Percentiles rank a stretch among this genome's conserved stretches.
phyloP scores from a whole-genome alignment of 1,140 invertebrate genomes.

The Drosophila truncata region DNA sequence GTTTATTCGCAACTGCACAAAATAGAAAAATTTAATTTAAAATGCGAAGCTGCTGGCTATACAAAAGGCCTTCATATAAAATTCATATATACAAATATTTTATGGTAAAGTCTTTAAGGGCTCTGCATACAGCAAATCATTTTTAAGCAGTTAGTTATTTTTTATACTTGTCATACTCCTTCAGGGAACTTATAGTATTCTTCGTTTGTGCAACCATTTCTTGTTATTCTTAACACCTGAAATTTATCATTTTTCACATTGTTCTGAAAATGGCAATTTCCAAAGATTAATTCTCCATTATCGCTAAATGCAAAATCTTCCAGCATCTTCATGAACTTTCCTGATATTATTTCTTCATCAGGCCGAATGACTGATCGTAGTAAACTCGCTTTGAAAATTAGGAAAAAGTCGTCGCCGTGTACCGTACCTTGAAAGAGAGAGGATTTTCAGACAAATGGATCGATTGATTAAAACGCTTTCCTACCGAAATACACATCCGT shows the following conservation, averaged over 20 bases:
- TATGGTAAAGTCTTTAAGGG: neutral
- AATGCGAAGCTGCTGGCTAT: neutral
- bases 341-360: constrained; percentile 48
- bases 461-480: neutral
- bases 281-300: constrained; percentile 16
- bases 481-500: constrained; percentile 54
- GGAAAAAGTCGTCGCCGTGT: constrained; percentile 31
- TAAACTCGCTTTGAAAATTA: constrained; percentile 3
- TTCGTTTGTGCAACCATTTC: constrained; percentile 25
- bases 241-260: constrained; percentile 18
- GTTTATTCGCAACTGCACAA: neutral
- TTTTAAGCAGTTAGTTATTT: too few species aligned
- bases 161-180: neutral
- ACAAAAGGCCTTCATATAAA: neutral
- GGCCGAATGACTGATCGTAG: neutral
- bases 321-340: constrained; percentile 60
- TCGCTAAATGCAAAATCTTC: constrained; percentile 31
- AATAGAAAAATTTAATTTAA: neutral
- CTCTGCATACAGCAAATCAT: neutral
- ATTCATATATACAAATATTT: neutral
- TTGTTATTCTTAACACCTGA: constrained; percentile 20
- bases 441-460: neutral
- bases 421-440: constrained; percentile 14
- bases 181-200: constrained; percentile 26
- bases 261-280: constrained; percentile 17